These are phyloP conservation scores for Apantesis nais DNA, from an alignment of 2,888 invertebrate genomes.

Conservation along the genomic window DNA sequence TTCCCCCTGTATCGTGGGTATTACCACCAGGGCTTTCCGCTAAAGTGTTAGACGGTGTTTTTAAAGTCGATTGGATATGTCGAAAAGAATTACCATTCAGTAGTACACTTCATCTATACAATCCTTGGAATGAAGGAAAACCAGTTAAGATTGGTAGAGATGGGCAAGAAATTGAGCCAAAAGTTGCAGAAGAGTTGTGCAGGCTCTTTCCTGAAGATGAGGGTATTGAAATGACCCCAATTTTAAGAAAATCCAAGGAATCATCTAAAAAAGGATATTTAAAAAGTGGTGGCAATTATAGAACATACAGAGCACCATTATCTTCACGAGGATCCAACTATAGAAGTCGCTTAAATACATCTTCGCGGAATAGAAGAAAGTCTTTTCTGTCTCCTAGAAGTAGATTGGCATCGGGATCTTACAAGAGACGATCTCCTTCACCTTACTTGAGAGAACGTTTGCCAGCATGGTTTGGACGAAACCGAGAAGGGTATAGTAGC, in stretches of 20 bases:
- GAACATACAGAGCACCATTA: slow-evolving; percentile 79
- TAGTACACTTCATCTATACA: slow-evolving; percentile 96
- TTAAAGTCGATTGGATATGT: slow-evolving; percentile 98
- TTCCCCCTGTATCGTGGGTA: slow-evolving; percentile 96
- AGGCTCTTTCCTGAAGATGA: slow-evolving; percentile 97
- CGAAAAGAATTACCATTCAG: slow-evolving; percentile 97
- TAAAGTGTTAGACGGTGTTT: slow-evolving; percentile 97
- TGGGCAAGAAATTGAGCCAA: slow-evolving; percentile 98
- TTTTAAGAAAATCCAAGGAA: slow-evolving; percentile 94
- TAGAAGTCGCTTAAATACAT: slow-evolving; percentile 81
- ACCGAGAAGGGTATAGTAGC: slow-evolving; percentile 73
- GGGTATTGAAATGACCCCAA: slow-evolving; percentile 94
- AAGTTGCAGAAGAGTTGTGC: slow-evolving; percentile 97
- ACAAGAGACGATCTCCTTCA: slow-evolving; percentile 86
- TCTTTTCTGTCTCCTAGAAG: slow-evolving; percentile 88
- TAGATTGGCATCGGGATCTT: slow-evolving; percentile 82
- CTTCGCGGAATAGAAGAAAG: slow-evolving; percentile 86
- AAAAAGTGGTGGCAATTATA: slow-evolving; percentile 82
- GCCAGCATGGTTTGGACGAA: slow-evolving; percentile 87
- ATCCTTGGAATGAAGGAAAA: slow-evolving; percentile 99
- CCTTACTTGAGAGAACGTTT: slow-evolving; percentile 86
- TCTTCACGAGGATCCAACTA: slow-evolving; percentile 76
- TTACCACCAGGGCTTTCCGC: slow-evolving; percentile 96
- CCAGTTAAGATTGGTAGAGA: slow-evolving; percentile 99
- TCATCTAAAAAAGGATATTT: slow-evolving; percentile 88